Percentiles rank a stretch among this genome's conserved stretches.
phyloP scores from a whole-genome alignment of 2,888 invertebrate genomes.

The Spisula solida region DNA sequence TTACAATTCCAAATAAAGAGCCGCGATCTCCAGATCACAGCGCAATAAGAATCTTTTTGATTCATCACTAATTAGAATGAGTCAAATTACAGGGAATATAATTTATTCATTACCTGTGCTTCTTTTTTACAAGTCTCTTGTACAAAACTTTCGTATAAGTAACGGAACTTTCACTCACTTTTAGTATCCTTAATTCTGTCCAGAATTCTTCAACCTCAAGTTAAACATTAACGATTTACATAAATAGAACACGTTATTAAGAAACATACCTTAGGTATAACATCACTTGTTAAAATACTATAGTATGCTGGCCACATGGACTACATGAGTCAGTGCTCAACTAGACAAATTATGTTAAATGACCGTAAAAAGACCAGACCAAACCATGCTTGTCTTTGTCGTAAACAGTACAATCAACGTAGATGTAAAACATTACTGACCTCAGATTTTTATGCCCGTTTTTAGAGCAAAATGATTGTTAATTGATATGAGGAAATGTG shows the following conservation, averaged over 20 bases:
- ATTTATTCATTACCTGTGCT: no score
- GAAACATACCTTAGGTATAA: neutral
- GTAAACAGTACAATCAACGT: neutral
- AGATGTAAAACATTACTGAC: no score
- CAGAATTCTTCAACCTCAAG: neutral
- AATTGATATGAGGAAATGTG: no score
- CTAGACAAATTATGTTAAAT: constrained; percentile 8
- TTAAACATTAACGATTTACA: neutral
- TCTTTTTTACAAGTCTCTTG: neutral
- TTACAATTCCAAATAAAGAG: no score
- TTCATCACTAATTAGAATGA: no score
- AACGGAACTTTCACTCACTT: neutral
- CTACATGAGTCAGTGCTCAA: neutral
- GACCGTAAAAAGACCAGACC: neutral
- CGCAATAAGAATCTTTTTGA: no score
- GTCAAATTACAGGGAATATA: no score
- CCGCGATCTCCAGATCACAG: no score
- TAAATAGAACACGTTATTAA: neutral
- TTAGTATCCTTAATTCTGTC: neutral
- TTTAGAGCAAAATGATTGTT: no score
- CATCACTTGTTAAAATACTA: neutral
- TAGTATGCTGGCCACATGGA: neutral
- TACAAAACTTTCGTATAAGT: neutral
- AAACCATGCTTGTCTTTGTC: neutral
- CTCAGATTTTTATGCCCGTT: no score